Conservation (phyloP, 2,113 vertebrate genomes). For the Pteropus alecto region DNA sequence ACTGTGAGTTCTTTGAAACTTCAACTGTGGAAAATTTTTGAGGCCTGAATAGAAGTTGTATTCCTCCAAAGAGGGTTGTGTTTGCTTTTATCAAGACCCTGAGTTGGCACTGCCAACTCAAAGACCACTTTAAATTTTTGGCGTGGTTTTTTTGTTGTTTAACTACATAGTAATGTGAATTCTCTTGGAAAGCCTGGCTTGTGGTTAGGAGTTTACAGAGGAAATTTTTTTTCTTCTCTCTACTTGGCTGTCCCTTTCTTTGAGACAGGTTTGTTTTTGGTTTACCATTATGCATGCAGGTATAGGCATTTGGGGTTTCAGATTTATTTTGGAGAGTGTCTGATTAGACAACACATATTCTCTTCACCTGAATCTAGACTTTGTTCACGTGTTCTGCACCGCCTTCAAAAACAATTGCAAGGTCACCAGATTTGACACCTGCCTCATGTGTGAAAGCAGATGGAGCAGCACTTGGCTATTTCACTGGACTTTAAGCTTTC, state of each 20-base stretch:
- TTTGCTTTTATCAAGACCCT: background rate
- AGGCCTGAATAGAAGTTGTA: background rate
- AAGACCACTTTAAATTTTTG: background rate
- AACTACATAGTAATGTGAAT: background rate
- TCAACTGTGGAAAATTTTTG: background rate
- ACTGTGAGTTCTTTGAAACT: background rate
- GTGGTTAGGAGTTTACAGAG: background rate
- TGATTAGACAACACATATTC: background rate
- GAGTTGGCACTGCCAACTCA: background rate
- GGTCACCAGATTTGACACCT: background rate
- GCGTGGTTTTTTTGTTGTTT: background rate
- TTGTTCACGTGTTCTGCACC: background rate
- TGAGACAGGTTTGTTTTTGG: background rate
- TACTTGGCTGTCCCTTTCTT: background rate
- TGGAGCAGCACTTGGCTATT: background rate
- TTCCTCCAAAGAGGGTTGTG: background rate
- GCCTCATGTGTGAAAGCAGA: background rate
- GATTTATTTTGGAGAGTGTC: background rate
- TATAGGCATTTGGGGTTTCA: background rate
- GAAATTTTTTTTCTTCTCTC: background rate
- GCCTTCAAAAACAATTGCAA: background rate
- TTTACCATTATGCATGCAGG: background rate
- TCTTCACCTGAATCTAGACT: background rate
- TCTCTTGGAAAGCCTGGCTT: background rate
- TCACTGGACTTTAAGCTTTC: background rate